Evolutionary conservation across 2,797 vertebrate genomes (phyloP).

Genomic region (Avahi laniger): DNA sequence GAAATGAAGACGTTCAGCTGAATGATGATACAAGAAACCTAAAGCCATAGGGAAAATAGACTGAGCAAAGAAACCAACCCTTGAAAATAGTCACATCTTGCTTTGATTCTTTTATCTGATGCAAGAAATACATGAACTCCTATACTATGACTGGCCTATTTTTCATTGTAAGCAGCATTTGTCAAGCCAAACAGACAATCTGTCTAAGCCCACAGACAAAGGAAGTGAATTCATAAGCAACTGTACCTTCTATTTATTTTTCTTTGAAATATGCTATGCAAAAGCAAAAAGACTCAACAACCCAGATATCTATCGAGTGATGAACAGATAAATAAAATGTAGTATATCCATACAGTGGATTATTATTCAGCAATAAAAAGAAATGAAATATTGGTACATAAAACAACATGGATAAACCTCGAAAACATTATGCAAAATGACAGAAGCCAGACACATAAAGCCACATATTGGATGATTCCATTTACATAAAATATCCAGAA

Average conservation of each 20-base stretch:
- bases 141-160: neutral
- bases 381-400: neutral
- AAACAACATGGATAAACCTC: neutral
- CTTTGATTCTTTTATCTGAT: conserved; percentile 43
- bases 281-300: conserved; percentile 36
- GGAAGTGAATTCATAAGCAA: neutral
- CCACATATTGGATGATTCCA: neutral
- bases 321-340: neutral
- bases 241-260: neutral
- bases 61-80: neutral
- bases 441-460: conserved; percentile 1
- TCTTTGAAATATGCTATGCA: conserved; percentile 43
- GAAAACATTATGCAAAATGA: conserved; percentile 17
- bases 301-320: neutral
- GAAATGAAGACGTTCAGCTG: conserved; percentile 46
- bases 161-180: conserved; percentile 46
- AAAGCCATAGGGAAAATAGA: conserved; percentile 2
- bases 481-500: neutral
- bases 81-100: neutral
- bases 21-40: conserved; percentile 62
- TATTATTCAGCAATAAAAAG: conserved; percentile 12
- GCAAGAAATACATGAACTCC: neutral
- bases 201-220: neutral
- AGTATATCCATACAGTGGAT: neutral
- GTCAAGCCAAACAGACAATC: neutral